A percentile compares a stretch with the other conserved stretches of the same genome.
Evolutionary conservation across 2,888 invertebrate genomes (phyloP).

Genomic region (Ommatoiulus sabulosus): DNA sequence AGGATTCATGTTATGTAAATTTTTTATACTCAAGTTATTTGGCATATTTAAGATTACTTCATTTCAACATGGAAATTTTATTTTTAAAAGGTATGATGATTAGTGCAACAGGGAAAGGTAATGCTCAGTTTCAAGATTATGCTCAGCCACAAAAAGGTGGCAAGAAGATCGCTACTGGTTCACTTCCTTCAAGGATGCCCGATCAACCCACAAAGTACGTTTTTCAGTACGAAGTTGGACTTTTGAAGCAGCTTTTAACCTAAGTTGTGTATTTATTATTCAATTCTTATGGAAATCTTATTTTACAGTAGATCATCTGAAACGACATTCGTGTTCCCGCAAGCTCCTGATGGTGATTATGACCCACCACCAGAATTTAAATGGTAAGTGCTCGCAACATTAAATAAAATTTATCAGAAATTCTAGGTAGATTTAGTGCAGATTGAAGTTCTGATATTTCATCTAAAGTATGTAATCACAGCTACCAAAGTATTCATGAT

Average conservation of each 20-base stretch:
- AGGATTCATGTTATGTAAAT: no score
- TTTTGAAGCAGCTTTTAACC: no score
- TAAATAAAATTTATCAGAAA: no score
- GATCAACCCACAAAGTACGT: neutral
- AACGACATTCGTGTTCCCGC: constrained; percentile 54
- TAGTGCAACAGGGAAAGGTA: neutral
- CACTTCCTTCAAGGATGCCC: constrained; percentile 17
- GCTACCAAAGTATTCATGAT: no score
- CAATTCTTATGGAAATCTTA: no score
- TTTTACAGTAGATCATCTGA: neutral
- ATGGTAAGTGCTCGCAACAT: constrained; percentile 24
- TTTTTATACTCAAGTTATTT: no score
- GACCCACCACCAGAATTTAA: constrained; percentile 58
- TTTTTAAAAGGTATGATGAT: constrained; percentile 52
- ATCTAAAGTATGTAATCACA: no score
- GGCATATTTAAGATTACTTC: no score
- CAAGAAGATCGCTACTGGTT: constrained; percentile 31
- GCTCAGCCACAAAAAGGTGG: constrained; percentile 49
- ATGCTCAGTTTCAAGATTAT: constrained; percentile 50
- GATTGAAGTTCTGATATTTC: neutral
- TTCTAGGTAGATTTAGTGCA: no score
- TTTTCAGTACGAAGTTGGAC: no score
- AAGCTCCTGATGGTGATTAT: constrained; percentile 54
- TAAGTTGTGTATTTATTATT: no score
- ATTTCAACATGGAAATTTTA: no score